These are phyloP conservation scores for Yponomeuta evonymella DNA, from an alignment of 2,888 invertebrate genomes.

Conservation along the genomic window DNA sequence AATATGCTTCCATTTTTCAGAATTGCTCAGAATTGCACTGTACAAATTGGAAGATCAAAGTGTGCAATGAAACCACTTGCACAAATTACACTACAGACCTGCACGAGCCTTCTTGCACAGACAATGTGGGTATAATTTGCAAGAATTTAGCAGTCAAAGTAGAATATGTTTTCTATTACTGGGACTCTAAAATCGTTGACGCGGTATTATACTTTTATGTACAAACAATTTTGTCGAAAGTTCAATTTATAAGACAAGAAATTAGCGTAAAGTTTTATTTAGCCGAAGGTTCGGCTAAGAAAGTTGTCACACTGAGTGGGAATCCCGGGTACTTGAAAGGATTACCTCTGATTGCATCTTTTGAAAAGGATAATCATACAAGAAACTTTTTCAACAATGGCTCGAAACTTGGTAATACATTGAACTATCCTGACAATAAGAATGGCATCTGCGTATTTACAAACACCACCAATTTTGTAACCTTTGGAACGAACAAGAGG, in stretches of 20 bases:
- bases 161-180: slow-evolving; percentile 53
- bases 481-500: slow-evolving; percentile 69
- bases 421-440: slow-evolving; percentile 49
- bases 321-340: slow-evolving; percentile 84
- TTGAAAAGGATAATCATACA: slow-evolving; percentile 43
- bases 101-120: slow-evolving; percentile 50
- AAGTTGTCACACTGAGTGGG: slow-evolving; percentile 76
- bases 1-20: slow-evolving; percentile 37
- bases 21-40: slow-evolving; percentile 56
- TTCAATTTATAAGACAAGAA: slow-evolving; percentile 45
- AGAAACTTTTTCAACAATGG: slow-evolving; percentile 45
- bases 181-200: slow-evolving; percentile 46
- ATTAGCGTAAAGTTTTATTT: slow-evolving; percentile 49
- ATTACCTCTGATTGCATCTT: slow-evolving; percentile 76
- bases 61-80: slow-evolving; percentile 45
- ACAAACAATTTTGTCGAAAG: slow-evolving; percentile 33
- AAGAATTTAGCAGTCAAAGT: slow-evolving; percentile 47
- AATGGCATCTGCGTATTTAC: slow-evolving; percentile 59
- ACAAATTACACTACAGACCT: slow-evolving; percentile 40
- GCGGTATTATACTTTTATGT: slow-evolving; percentile 49
- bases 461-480: slow-evolving; percentile 43
- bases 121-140: slow-evolving; percentile 34
- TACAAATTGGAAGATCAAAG: slow-evolving; percentile 50
- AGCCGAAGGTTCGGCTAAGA: slow-evolving; percentile 37
- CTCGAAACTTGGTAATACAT: slow-evolving; percentile 25